Evolutionary conservation across 2,113 vertebrate genomes (phyloP).

Genomic region (Panthera uncia): DNA sequence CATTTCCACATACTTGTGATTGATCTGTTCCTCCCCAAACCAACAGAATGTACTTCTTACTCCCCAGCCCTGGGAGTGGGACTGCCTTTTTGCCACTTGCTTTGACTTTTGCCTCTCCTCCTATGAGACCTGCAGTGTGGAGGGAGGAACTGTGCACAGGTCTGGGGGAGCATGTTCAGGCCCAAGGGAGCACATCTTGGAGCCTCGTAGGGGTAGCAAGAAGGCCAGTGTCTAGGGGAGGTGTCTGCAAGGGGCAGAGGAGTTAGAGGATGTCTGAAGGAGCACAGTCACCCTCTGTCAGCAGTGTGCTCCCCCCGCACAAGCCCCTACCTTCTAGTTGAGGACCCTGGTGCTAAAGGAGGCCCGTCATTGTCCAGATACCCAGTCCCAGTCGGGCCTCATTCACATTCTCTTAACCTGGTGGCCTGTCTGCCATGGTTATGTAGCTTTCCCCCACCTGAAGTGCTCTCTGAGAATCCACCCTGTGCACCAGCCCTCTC

Average conservation of each 20-base stretch:
- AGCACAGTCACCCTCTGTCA: background rate
- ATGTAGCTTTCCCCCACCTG: background rate
- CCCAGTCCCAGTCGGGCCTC: background rate
- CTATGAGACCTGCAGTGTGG: background rate
- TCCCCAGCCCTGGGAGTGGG: background rate
- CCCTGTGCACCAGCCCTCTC: background rate
- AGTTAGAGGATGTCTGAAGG: background rate
- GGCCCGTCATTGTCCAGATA: background rate
- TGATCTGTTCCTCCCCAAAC: background rate
- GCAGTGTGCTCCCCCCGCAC: background rate
- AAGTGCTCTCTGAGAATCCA: background rate
- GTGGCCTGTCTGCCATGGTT: background rate
- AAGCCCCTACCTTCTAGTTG: background rate
- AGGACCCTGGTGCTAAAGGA: background rate
- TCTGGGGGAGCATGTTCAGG: background rate
- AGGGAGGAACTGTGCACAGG: no score
- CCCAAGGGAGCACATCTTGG: background rate
- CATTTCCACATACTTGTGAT: background rate
- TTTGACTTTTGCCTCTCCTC: background rate
- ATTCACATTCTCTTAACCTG: background rate
- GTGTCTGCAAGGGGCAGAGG: background rate
- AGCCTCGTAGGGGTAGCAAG: background rate
- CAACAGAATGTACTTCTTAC: background rate
- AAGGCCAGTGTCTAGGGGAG: background rate
- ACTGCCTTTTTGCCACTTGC: background rate